These are phyloP conservation scores for Istiophorus platypterus DNA, from an alignment of 2,113 vertebrate genomes.

Conservation along the genomic window DNA sequence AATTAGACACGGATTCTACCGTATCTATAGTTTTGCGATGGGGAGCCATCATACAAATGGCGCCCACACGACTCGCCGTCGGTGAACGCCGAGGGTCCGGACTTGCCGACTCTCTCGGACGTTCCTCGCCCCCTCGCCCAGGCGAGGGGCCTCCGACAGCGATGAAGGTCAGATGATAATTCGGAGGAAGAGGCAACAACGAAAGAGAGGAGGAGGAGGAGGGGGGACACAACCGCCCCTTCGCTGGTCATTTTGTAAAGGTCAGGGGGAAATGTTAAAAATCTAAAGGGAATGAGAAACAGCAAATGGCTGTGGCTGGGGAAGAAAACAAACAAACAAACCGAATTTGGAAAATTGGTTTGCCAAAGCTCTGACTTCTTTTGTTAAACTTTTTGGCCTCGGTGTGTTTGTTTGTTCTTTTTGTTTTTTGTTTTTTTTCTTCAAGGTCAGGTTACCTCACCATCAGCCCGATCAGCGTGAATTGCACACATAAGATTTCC, in stretches of 20 bases:
- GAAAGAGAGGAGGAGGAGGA: no score
- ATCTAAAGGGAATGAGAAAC: conserved; percentile 59
- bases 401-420: conserved; percentile 5
- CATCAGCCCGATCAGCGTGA: background rate
- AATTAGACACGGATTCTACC: background rate
- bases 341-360: conserved; percentile 10
- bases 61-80: background rate
- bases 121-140: no score
- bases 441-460: background rate
- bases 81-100: background rate
- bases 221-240: conserved; percentile 62
- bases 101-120: no score
- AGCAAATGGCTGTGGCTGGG: conserved; percentile 28
- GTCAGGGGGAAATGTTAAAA: conserved; percentile 59
- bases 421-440: conserved; percentile 15
- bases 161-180: conserved; percentile 76
- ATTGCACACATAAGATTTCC: no score
- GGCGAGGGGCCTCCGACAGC: no score
- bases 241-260: conserved; percentile 67
- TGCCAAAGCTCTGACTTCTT: conserved; percentile 14
- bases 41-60: background rate
- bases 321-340: background rate
- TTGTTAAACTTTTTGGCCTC: conserved; percentile 3
- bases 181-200: conserved; percentile 66
- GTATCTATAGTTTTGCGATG: background rate